phyloP scores from a whole-genome alignment of 2,888 invertebrate genomes.

The Actias luna region DNA sequence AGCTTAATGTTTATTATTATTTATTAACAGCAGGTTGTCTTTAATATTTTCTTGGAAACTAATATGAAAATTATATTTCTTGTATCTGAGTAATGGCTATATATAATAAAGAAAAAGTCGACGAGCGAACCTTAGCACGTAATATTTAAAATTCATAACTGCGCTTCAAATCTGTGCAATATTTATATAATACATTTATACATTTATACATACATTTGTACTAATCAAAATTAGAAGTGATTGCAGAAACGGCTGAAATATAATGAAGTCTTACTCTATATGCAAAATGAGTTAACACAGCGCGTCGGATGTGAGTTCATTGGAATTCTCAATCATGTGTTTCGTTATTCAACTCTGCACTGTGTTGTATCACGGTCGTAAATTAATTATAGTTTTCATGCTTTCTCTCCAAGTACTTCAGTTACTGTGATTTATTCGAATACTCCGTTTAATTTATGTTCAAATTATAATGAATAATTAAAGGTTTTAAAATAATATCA shows the following conservation, averaged over 20 bases:
- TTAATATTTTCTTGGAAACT: no score
- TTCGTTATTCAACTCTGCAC: constrained; percentile 22
- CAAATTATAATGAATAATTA: constrained; percentile 43
- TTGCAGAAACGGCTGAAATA: neutral
- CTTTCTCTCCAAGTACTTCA: constrained; percentile 16
- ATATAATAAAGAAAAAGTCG: no score
- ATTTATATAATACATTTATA: no score
- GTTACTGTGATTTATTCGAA: constrained; percentile 41
- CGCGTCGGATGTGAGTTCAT: neutral
- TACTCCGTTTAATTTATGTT: constrained; percentile 44
- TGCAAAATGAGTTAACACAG: neutral
- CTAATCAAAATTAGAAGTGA: neutral
- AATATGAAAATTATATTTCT: no score
- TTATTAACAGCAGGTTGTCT: no score
- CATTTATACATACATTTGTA: no score
- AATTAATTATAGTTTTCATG: constrained; percentile 16
- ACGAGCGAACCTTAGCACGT: no score
- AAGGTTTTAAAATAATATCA: constrained; percentile 35
- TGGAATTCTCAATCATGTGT: constrained; percentile 23
- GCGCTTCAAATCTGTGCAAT: no score
- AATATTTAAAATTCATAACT: no score
- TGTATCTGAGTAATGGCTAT: no score
- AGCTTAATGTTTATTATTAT: no score
- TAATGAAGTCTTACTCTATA: neutral
- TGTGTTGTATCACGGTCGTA: constrained; percentile 19